phyloP scores from a whole-genome alignment of 2,113 vertebrate genomes.

The Toxostoma redivivum region DNA sequence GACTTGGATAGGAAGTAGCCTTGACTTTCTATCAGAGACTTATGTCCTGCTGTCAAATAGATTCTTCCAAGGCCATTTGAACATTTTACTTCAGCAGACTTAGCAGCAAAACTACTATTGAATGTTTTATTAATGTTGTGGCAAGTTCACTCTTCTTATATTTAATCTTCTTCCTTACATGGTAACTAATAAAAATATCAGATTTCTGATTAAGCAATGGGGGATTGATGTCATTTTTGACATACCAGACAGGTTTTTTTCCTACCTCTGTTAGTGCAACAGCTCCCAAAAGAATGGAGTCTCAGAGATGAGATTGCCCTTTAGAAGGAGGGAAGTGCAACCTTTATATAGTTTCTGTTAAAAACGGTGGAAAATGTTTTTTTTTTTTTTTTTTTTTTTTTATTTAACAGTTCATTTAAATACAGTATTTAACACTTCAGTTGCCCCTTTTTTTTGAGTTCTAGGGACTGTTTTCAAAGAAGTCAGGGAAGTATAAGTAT shows the following conservation, averaged over 20 bases:
- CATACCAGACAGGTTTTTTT: neutral
- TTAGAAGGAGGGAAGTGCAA: neutral
- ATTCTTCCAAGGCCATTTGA: neutral
- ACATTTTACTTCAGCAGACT: neutral
- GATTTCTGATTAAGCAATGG: neutral
- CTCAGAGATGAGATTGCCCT: neutral
- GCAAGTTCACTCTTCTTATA: neutral
- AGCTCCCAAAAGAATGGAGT: neutral
- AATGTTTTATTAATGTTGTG: neutral
- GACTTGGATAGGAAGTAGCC: neutral
- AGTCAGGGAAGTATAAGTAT: neutral
- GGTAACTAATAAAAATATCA: neutral
- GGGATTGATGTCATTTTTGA: neutral
- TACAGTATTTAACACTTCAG: neutral
- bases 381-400: neutral
- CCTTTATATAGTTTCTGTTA: neutral
- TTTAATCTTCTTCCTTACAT: slow-evolving; percentile 3
- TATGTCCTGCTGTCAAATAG: neutral
- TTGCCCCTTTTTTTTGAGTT: neutral
- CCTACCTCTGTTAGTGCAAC: neutral
- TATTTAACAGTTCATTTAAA: neutral
- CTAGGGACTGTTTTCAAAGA: neutral
- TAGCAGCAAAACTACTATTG: neutral
- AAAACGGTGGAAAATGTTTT: neutral
- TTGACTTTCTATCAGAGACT: neutral